Evolutionary conservation across 2,888 invertebrate species (phyloP).

Genomic region (Rhagonycha lutea): DNA sequence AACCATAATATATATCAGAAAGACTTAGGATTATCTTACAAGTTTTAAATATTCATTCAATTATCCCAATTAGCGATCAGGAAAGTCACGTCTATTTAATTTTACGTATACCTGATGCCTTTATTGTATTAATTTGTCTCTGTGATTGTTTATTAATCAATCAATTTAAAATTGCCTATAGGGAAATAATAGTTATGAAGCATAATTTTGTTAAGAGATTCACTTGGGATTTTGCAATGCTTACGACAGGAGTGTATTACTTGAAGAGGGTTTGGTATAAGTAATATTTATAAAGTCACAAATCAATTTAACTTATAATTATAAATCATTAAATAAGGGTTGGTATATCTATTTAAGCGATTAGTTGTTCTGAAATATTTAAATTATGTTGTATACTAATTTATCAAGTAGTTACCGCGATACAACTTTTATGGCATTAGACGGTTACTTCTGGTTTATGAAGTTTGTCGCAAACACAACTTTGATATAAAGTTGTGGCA

Average conservation of each 20-base stretch:
- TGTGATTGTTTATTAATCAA: slow-evolving; percentile 35
- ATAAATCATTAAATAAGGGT: background rate
- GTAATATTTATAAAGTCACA: background rate
- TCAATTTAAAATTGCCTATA: slow-evolving; percentile 33
- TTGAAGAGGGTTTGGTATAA: background rate
- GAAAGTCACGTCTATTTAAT: background rate
- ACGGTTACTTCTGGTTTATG: background rate
- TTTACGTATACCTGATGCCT: background rate
- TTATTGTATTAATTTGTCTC: slow-evolving; percentile 24
- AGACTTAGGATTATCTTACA: background rate
- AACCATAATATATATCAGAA: background rate
- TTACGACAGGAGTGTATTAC: background rate
- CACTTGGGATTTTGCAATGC: background rate
- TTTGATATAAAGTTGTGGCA: background rate
- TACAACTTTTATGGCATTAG: background rate
- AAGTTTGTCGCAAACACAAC: background rate
- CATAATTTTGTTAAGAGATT: slow-evolving; percentile 36
- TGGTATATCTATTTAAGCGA: background rate
- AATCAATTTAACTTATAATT: background rate
- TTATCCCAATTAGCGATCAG: background rate
- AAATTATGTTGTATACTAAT: background rate
- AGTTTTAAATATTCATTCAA: background rate
- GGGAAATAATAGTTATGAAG: slow-evolving; percentile 42
- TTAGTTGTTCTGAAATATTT: background rate
- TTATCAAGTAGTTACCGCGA: background rate